A percentile compares a stretch with the other conserved stretches of the same genome.
Evolutionary conservation across 2,888 invertebrate genomes (phyloP).

Genomic region (Matsumyia berberina): DNA sequence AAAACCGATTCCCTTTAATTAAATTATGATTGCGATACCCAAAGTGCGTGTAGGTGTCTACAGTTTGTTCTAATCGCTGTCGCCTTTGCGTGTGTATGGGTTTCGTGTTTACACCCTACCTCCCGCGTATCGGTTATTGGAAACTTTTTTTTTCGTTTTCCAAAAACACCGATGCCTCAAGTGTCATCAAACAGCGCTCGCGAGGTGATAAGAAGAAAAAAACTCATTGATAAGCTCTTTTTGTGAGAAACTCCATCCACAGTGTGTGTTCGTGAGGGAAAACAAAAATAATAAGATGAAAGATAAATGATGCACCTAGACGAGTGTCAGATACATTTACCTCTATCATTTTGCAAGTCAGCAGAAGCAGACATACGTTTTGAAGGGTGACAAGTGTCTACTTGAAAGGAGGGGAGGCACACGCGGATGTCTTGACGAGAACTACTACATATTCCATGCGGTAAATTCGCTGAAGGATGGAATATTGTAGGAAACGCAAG

Average conservation of each 20-base stretch:
- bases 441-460: neutral
- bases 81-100: slow-evolving; percentile 13
- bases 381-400: slow-evolving; percentile 16
- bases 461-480: no score
- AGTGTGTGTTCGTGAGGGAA: slow-evolving; percentile 10
- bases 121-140: slow-evolving; percentile 24
- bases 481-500: no score
- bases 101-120: slow-evolving; percentile 9
- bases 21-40: slow-evolving; percentile 55
- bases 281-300: slow-evolving; percentile 6
- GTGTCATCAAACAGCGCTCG: slow-evolving; percentile 32
- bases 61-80: slow-evolving; percentile 1
- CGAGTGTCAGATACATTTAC: slow-evolving; percentile 42
- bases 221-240: slow-evolving; percentile 43
- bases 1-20: slow-evolving; percentile 66
- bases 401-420: neutral
- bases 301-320: slow-evolving; percentile 36
- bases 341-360: slow-evolving; percentile 46
- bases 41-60: slow-evolving; percentile 5
- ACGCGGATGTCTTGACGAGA: neutral
- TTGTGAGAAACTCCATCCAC: slow-evolving; percentile 32
- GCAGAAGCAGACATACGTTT: slow-evolving; percentile 13
- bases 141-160: slow-evolving; percentile 18
- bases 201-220: slow-evolving; percentile 28
- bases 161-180: slow-evolving; percentile 24